phyloP scores from a whole-genome alignment of 92 coral and sea anemone species.

The Actinostola sp. region DNA sequence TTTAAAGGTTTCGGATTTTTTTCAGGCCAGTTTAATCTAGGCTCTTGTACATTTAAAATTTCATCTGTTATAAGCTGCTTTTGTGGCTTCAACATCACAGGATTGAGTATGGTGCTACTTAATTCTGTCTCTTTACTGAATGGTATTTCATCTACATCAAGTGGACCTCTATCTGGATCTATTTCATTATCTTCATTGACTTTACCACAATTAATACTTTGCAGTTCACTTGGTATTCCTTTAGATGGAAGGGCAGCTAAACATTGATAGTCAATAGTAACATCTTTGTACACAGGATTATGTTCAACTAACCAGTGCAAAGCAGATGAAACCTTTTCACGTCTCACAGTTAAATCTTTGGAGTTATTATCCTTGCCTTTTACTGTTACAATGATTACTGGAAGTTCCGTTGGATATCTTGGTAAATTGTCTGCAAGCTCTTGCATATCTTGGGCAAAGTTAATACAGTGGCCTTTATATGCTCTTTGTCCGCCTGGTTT shows the following conservation, averaged over 20 bases:
- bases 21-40: conserved; percentile 56
- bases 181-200: conserved; percentile 51
- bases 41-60: conserved; percentile 41
- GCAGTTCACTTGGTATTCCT: conserved; percentile 58
- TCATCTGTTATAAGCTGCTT: conserved; percentile 62
- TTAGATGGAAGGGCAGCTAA: conserved; percentile 48
- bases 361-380: conserved; percentile 54
- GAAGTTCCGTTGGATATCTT: conserved; percentile 58
- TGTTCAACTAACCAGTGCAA: conserved; percentile 67
- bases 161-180: conserved; percentile 64
- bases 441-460: conserved; percentile 51
- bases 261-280: conserved; percentile 51
- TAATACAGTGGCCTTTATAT: conserved; percentile 67
- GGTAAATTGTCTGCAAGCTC: conserved; percentile 54
- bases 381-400: conserved; percentile 45
- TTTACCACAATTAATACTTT: conserved; percentile 32
- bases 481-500: conserved; percentile 77
- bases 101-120: conserved; percentile 55
- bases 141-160: conserved; percentile 55
- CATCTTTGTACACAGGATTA: conserved; percentile 57
- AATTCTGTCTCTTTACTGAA: conserved; percentile 54
- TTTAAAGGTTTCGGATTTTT: conserved; percentile 46
- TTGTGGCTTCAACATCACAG: conserved; percentile 46
- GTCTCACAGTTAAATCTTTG: conserved; percentile 56
- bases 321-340: conserved; percentile 49